Base-by-base conservation (phyloP, 2,113 vertebrate genomes). In the Peromyscus californicus region DNA sequence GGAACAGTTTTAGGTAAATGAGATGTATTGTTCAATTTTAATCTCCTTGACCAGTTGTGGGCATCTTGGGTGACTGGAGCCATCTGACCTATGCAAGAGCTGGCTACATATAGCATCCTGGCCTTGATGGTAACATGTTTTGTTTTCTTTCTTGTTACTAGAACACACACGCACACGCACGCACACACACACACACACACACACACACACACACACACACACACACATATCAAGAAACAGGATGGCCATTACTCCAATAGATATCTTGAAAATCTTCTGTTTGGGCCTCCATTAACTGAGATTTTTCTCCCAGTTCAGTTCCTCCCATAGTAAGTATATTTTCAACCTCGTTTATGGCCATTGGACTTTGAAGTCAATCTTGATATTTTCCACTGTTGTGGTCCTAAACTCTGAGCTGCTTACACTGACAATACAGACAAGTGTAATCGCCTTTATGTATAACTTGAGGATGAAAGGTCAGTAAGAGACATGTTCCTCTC, bases 401-500 rank as follows among this genome's bases (percentile, higher is more conserved):
- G 54, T 42, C 93, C 54, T 94, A 65, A 79, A 89, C 31, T 36
- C n/a, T 31, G 54, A 94, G 59, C 83, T 9, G 24, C 36, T 95
- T 89, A 48, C 33, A 48, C 1, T 26, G 61, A 86, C 75, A 95
- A 36, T 22, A 78, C 39, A 96, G 33, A 90, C 88, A 97, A 36
- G 93, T 72, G 61, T 90, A 95, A 92, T 91, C 89, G 74, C 75
- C 91, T 84, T 88, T 26, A 26, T 59, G 36, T 92, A 51, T 75
- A 96, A 78, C 67, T 59, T 94, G 29, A 84, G 65, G 57, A 82
- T 92, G 86, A 93, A 96, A 98, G 76, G 88, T 98, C 86, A 97
- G 82, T 61, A 59, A 19, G 69, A 96, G 59, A 26, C 63, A 2
- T 31, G 74, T 86, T 89, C 89, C 82, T 93, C 76, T 93, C 89